Percentiles rank a stretch among this genome's conserved stretches.
These are phyloP conservation scores for Ichneumon xanthorius DNA, from an alignment of 2,888 invertebrate species.

Conservation along the genomic window DNA sequence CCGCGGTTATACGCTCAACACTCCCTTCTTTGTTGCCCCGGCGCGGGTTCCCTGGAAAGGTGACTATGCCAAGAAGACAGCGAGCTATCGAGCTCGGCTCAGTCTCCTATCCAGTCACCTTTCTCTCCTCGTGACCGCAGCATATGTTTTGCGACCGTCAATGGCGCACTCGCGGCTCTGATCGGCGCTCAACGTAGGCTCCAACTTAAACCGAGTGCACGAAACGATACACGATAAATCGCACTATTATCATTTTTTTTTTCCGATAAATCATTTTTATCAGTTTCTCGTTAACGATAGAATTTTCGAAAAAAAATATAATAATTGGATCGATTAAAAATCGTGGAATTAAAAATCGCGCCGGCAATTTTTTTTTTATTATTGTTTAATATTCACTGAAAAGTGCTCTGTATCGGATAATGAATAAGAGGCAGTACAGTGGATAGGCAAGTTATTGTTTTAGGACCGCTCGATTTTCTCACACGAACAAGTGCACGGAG, in stretches of 20 bases:
- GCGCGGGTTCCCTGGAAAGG: constrained; percentile 80
- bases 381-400: not conserved
- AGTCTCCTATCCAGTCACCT: constrained; percentile 81
- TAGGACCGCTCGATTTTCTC: constrained; percentile 28
- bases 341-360: not conserved
- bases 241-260: not conserved
- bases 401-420: constrained; percentile 17
- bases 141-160: constrained; percentile 81
- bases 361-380: not conserved
- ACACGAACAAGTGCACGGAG: constrained; percentile 27
- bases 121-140: constrained; percentile 84
- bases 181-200: constrained; percentile 57
- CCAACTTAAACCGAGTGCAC: constrained; percentile 12
- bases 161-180: constrained; percentile 70
- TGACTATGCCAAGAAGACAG: constrained; percentile 82
- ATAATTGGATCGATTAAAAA: constrained; percentile 19
- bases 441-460: constrained; percentile 22
- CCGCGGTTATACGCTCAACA: constrained; percentile 65
- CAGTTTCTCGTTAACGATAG: not conserved
- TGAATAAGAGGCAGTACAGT: constrained; percentile 39
- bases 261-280: not conserved
- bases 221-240: not conserved
- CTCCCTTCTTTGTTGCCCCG: constrained; percentile 78
- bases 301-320: not conserved
- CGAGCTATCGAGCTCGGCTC: constrained; percentile 81